phyloP scores from a whole-genome alignment of 2,797 vertebrate genomes.

The Microctenopoma steveboyesi region DNA sequence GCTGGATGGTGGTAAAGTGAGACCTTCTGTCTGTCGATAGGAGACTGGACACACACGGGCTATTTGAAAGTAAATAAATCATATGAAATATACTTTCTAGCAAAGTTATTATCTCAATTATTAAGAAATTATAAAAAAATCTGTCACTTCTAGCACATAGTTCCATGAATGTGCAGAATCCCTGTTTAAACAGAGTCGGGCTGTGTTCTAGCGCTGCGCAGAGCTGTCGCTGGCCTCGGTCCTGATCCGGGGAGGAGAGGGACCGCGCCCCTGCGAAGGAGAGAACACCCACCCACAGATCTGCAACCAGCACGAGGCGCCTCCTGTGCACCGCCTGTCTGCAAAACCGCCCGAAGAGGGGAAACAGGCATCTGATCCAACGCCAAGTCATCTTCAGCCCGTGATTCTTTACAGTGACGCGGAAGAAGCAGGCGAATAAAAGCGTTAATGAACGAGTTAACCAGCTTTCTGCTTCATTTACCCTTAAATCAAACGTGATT shows the following conservation, averaged over 20 bases:
- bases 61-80: not conserved
- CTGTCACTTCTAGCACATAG: not conserved
- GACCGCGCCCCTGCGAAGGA: conserved; percentile 56
- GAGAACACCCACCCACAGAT: conserved; percentile 28
- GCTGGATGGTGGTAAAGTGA: not conserved
- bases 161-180: not conserved
- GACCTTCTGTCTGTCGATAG: not conserved
- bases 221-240: conserved; percentile 60
- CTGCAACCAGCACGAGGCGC: conserved; percentile 54
- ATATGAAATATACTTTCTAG: not conserved
- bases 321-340: conserved; percentile 18
- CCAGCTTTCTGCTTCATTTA: no score
- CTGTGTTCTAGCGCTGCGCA: not conserved
- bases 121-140: no score
- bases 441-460: not conserved
- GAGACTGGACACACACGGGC: not conserved
- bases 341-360: conserved; percentile 18
- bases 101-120: not conserved
- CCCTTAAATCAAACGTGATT: no score
- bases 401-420: not conserved
- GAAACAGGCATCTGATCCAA: not conserved
- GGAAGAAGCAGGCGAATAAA: not conserved
- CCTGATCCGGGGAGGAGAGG: conserved; percentile 40
- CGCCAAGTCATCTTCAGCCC: conserved; percentile 19
- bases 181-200: not conserved